Evolutionary conservation across 2,888 invertebrate species (phyloP), one percentile per base, ranked within the genome.

Genomic region (Drosophila setosimentum): DNA sequence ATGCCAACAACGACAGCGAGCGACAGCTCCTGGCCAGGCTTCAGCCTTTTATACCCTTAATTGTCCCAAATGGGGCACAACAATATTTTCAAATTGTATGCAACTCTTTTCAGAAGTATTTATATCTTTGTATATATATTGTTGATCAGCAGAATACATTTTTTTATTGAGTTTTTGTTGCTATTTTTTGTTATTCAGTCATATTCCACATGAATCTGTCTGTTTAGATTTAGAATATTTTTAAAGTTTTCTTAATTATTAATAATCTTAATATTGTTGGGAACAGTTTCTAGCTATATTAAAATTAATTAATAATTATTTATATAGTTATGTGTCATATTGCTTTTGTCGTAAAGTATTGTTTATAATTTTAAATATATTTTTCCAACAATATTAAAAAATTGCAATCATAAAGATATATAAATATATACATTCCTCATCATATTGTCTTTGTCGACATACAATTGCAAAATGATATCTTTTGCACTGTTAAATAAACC

Each of bases 11-110:
- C 78, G 80, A 75, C 71, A 64, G 63, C 75, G 60, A 69, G 83
- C 78, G 86, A 89, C 88, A 86, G 90, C 85, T 89, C 75, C 90
- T 87, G 85, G 67, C 89, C 83, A 83, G 84, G 66, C 89, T 45
- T 51, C 16, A 67, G 80, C 71, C 33, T 48, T 30, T 27, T 4
- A 53, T 78, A 65, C 64, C 62, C 76, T 71, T 29, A 33, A 13
- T 33, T 16, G 8, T 21, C 18, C 2, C 7, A 2, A 30, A 27
- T 1, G 0, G 60, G 62, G 65, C 55, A 40, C 57, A 24, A 18
- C 3, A 8, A 5, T 4, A 10, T n/a, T 32, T 13, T 18, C 18
- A 27, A 7, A 5, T 5, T n/a, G 37, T 50, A 16, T 49, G 66
- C n/a, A 33, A 45, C 45, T n/a, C 16, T 18, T 2, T 7, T 21